Evolutionary conservation across 92 coral and sea anemone species (phyloP), one percentile per base, ranked within the genome.

Genomic region (Epizoanthus scotinus): DNA sequence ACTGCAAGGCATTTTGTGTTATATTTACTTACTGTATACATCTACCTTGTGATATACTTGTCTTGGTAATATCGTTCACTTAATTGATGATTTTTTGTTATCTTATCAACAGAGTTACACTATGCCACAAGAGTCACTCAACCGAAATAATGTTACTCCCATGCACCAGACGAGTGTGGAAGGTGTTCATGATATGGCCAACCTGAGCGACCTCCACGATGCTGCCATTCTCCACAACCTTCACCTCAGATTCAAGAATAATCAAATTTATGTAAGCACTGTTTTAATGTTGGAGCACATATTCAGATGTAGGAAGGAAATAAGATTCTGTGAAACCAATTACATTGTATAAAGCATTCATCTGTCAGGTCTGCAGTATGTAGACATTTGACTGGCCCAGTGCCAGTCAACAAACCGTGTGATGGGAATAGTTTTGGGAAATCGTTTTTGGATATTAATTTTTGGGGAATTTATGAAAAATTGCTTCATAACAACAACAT

Each of bases 111-210:
- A 95, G 98, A 85, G 73, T 18, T 87, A 91, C 82, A 91, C 78
- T 47, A 93, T 91, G 89, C 90, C 91, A 19, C 89, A 83, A 63
- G 93, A 87, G 63, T 84, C 99, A 9, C 89, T 95, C 55, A 91
- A 80, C 64, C 83, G 98, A 79, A 88, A 88, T 80, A 95, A 91
- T 89, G 93, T 92, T 27, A 42, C 90, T 13, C 78, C 92, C 0
- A 95, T 95, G 99, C 99, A 95, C 83, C 93, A 89, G 83, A 91
- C 94, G 34, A 91, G 98, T 24, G 54, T 95, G 81, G 92, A 93
- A 62, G 99, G 99, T 31, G 99, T 95, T 82, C 97, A 95, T 47
- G 99, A 95, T 60, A 95, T 95, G 99, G 99, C 99, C 58, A 94
- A 95, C 87, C 70, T 95, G 87, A 93, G 93, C 44, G 99, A 95